Percentiles rank a stretch among this genome's conserved stretches.
phyloP scores from a whole-genome alignment of 2,888 invertebrate genomes.

The Mesochorus sp. region DNA sequence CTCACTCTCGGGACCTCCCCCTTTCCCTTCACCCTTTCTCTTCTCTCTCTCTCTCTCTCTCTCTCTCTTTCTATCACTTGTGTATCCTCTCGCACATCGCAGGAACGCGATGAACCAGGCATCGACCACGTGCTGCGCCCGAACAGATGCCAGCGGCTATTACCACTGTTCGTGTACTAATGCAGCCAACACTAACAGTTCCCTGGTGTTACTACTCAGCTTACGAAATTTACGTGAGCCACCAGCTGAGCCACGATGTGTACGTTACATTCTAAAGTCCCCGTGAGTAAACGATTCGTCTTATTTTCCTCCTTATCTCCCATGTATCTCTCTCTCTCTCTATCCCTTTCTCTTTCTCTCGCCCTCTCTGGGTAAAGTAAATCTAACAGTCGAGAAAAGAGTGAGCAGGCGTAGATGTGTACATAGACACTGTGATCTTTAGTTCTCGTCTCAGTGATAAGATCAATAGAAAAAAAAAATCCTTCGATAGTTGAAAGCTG shows the following conservation, averaged over 20 bases:
- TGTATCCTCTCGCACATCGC: neutral
- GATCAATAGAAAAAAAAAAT: too few species aligned
- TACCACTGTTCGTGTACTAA: slow-evolving; percentile 32
- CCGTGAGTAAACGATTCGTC: slow-evolving; percentile 55
- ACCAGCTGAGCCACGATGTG: neutral
- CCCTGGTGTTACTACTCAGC: neutral
- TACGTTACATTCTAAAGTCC: neutral
- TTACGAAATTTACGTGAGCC: slow-evolving; percentile 22
- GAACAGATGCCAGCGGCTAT: slow-evolving; percentile 33
- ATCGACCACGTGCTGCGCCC: slow-evolving; percentile 10
- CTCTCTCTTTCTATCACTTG: neutral
- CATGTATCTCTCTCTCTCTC: too few species aligned
- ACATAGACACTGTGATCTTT: too few species aligned
- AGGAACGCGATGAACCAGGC: slow-evolving; percentile 9
- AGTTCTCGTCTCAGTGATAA: too few species aligned
- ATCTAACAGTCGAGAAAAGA: too few species aligned
- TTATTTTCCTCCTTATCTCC: too few species aligned
- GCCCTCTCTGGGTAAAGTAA: too few species aligned
- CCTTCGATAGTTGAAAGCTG: too few species aligned
- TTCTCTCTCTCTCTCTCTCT: neutral
- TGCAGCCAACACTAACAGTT: neutral
- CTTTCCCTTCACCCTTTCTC: neutral
- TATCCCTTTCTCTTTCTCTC: too few species aligned
- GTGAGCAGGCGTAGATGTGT: too few species aligned
- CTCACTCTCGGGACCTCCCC: neutral